Evolutionary conservation across 2,888 invertebrate genomes (phyloP), one percentile per base, ranked within the genome.

Genomic region (Pachydiplax longipennis): DNA sequence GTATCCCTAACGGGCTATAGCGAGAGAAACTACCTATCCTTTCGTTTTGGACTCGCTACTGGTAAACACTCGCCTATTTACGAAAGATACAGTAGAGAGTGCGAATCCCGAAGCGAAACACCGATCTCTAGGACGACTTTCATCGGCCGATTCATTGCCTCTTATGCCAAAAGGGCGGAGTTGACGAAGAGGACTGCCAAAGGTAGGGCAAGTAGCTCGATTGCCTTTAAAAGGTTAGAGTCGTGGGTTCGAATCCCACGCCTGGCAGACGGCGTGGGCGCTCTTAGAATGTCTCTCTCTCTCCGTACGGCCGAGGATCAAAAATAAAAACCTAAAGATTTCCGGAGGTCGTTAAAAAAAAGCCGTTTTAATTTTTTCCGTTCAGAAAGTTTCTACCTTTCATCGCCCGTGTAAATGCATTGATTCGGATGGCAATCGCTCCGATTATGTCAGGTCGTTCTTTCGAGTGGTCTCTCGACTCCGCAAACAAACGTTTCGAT

Each of bases 231-330:
- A 87, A 87, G 87, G 37, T 37, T 61, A 58, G 15, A 40, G 65
- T 65, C 87, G 87, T 87, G 87, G 87, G 87, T 87, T 87, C 87
- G 87, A 87, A 87, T 87, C 87, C 87, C 61, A 87, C 87, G 87
- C 87, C 73, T 31, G 73, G 73, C 73, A 31, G 73, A 73, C 73
- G 0, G 73, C 25, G 73, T 73, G 73, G 73, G 73, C 73, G 73
- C 25, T 31, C 31, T 73, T 13, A 73, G 31, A 31, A 73, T 73
- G 13, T 25, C 73, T 73, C 25, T 73, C n/a, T 73, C 25, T 25
- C 73, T 73, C 15, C 73, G 73, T 13, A 31, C 25, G 31, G 73
- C 25, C 25, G 22, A 25, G 12, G 73, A 31, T 18, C 8, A 53
- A 73, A 65, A 31, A 73, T 73, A 73, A 73, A 53, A 73, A 73